Conservation (phyloP, 2,888 invertebrate genomes). For the Calameuta filiformis region DNA sequence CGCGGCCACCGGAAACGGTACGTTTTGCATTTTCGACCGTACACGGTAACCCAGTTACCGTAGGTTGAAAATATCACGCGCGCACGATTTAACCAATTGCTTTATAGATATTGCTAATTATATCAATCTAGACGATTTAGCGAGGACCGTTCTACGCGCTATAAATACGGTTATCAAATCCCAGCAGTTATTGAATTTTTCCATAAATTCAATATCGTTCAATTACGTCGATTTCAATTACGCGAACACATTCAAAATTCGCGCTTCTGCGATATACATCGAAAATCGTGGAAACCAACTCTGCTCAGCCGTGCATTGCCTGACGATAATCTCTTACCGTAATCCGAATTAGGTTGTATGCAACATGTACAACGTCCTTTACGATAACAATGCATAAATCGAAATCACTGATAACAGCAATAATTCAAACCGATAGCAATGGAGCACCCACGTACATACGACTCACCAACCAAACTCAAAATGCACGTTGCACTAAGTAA, state of each 20-base stretch:
- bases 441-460: not conserved
- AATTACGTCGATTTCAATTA: not conserved
- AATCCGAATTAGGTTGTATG: slow-evolving; percentile 49
- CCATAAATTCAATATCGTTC: not conserved
- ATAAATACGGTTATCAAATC: not conserved
- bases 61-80: not conserved
- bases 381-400: slow-evolving; percentile 55
- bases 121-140: not conserved
- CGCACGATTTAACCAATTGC: not conserved
- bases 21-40: not conserved
- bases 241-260: not conserved
- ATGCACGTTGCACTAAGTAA: not conserved
- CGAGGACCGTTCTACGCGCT: not conserved
- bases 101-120: not conserved
- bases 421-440: not conserved
- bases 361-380: slow-evolving; percentile 46
- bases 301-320: not conserved
- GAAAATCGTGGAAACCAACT: not conserved
- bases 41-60: not conserved
- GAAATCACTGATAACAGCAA: slow-evolving; percentile 48
- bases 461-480: not conserved
- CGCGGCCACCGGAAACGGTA: not conserved
- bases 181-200: not conserved
- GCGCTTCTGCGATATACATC: not conserved
- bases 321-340: slow-evolving; percentile 50